phyloP scores from a whole-genome alignment of 2,797 vertebrate species.

The Pangasius larnaudii region DNA sequence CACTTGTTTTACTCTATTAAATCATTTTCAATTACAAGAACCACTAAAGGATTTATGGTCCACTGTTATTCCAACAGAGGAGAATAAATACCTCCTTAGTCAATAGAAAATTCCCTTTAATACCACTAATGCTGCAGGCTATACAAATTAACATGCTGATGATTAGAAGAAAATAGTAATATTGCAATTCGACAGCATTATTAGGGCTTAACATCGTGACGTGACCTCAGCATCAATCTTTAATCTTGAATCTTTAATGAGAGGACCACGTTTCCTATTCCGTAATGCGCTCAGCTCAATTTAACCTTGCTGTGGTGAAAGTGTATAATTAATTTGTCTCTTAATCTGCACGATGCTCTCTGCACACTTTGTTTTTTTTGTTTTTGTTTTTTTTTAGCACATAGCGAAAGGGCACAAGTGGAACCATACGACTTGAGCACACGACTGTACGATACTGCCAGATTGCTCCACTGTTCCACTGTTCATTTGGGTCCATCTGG shows the following conservation, averaged over 20 bases:
- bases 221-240: conserved; percentile 62
- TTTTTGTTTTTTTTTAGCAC: neutral
- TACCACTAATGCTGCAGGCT: neutral
- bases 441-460: neutral
- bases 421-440: conserved; percentile 6
- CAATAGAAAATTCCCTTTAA: neutral
- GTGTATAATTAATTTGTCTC: conserved; percentile 61
- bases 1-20: neutral
- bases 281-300: conserved; percentile 25
- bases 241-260: conserved; percentile 69
- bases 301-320: neutral
- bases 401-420: conserved; percentile 1
- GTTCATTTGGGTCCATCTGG: conserved; percentile 8
- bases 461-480: conserved; percentile 7
- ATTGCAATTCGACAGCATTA: conserved; percentile 19
- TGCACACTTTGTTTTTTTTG: neutral
- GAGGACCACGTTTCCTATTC: conserved; percentile 51
- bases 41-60: neutral
- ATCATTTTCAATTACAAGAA: conserved; percentile 4
- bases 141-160: conserved; percentile 2
- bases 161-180: conserved; percentile 16
- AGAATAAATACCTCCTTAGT: conserved; percentile 10
- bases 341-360: conserved; percentile 31
- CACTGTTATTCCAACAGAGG: neutral
- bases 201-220: conserved; percentile 45